phyloP scores from a whole-genome alignment of 1,140 invertebrate genomes.

The Mesaphorura yosii region DNA sequence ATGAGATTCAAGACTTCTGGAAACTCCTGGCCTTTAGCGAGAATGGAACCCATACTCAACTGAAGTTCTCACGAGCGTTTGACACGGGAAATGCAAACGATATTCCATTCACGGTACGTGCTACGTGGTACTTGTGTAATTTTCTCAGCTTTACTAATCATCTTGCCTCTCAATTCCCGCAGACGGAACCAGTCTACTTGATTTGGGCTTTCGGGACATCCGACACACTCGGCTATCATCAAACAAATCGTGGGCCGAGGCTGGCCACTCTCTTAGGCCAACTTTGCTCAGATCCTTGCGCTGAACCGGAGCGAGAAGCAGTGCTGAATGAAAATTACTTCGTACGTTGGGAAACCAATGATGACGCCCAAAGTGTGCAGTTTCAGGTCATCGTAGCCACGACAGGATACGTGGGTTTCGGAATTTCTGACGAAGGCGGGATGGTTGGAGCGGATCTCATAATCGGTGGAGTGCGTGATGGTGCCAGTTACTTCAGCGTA shows the following conservation, averaged over 20 bases:
- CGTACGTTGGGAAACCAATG: background rate
- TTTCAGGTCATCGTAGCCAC: background rate
- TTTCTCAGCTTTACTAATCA: background rate
- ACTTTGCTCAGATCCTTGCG: no score
- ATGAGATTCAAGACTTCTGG: no score
- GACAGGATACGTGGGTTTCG: constrained; percentile 2
- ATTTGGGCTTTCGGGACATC: constrained; percentile 53
- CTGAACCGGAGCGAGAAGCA: no score
- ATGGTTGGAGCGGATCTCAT: constrained; percentile 1
- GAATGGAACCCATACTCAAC: background rate
- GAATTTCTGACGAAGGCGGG: background rate
- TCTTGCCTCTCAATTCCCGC: background rate
- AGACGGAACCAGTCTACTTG: constrained; percentile 56
- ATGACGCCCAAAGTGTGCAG: background rate
- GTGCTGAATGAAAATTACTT: background rate
- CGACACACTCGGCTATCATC: constrained; percentile 41
- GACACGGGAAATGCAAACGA: constrained; percentile 45
- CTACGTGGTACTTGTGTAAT: background rate
- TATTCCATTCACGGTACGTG: constrained; percentile 42
- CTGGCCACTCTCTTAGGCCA: no score
- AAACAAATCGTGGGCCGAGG: constrained; percentile 51
- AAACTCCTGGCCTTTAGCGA: background rate
- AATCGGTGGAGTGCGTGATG: constrained; percentile 2
- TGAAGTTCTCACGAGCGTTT: background rate
- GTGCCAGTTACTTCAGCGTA: no score